Evolutionary conservation across 2,113 vertebrate genomes (phyloP), one percentile per base, ranked within the genome.

Genomic region (Oophaga pumilio): DNA sequence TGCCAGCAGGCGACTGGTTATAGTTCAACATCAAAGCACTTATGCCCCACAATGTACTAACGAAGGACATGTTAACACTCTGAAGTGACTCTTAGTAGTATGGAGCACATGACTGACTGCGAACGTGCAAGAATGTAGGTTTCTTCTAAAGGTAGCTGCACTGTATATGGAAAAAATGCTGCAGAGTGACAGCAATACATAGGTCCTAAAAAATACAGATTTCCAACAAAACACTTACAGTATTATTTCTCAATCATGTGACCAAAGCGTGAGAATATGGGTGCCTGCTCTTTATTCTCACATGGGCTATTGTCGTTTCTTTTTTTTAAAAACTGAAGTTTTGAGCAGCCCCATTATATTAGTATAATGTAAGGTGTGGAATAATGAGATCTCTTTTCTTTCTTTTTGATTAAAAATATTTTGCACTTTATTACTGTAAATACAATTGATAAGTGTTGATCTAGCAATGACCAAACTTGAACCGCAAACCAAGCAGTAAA

Each of bases 11-110:
- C 49, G 71, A 56, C 80, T 84, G 87, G 87, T 88, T 88, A 84
- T 76, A 80, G 87, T 84, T 88, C 87, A 83, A 84, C 87, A 77
- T 74, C 66, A 53, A 57, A 68, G 71, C 59, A 88, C 87, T 88
- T 88, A 68, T 68, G 18, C 59, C 18, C 59, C 50, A 57, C 59
- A 84, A 77, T 76, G 81, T 52, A 68, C 80, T 66, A 77, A 88
- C 71, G 59, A 88, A 84, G 81, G 87, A 77, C 80, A 88, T 88
- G 71, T 88, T 84, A 88, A 88, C 81, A 84, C 87, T 56, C 13
- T 28, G 4, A 84, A 83, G 87, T 74, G 57, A 10, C 17, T 14
- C 56, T 10, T 53, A 60, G n/a, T 14, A 50, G 56, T 13, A 20
- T 52, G 43, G 60, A 66, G 14, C n/a, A 77, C 22, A 20, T 15